phyloP scores from a whole-genome alignment of 2,113 vertebrate genomes.

The rabbit (Oryctolagus cuniculus) region mOryCun1.1 NC_091440.1:89087001-89087500 shows the following conservation, averaged over 20 bases:
- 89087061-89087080: neutral
- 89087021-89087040: neutral
- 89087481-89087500: neutral
- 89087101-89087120: neutral
- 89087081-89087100: neutral
- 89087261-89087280: neutral
- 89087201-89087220: neutral
- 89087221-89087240: neutral
- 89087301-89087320: neutral
- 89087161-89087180: neutral
- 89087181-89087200: neutral
- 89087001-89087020: too few relatives aligned
- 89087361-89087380: neutral
- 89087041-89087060: neutral
- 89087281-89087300: conserved; percentile 26
- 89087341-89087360: conserved; percentile 6
- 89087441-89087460: neutral
- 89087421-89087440: neutral
- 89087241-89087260: neutral
- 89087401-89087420: neutral
- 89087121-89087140: neutral
- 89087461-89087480: neutral
- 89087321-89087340: neutral
- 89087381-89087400: neutral
- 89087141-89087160: neutral